Evolutionary conservation across 2,888 invertebrate species (phyloP).

Genomic region (Coelinius sp.): DNA sequence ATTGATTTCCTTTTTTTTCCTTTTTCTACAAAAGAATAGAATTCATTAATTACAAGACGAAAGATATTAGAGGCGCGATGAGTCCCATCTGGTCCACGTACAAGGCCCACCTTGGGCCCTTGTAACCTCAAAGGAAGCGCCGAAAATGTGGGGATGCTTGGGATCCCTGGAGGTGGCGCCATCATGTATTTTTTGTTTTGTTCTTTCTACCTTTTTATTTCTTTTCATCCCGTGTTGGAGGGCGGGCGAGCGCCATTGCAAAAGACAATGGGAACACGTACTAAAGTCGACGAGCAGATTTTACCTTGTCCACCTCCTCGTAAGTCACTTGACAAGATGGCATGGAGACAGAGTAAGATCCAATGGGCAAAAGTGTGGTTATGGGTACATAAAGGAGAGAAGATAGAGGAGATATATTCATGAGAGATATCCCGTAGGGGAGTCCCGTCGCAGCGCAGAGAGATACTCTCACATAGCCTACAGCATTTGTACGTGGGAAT

Average conservation of each 20-base stretch:
- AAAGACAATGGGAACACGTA: slow-evolving; percentile 37
- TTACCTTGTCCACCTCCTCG: slow-evolving; percentile 40
- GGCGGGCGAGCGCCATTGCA: slow-evolving; percentile 30
- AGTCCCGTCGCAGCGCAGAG: slow-evolving; percentile 33
- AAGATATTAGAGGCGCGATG: not conserved
- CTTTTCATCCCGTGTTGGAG: not conserved
- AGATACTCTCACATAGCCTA: not conserved
- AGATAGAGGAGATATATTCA: slow-evolving; percentile 42
- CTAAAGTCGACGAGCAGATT: slow-evolving; percentile 12
- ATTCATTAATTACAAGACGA: not conserved
- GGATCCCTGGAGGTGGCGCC: slow-evolving; percentile 1
- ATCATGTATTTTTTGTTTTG: not conserved
- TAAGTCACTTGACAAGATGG: slow-evolving; percentile 39
- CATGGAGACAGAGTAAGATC: slow-evolving; percentile 26
- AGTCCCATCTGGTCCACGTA: not conserved
- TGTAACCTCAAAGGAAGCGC: slow-evolving; percentile 6
- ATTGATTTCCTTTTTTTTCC: too few relatives aligned
- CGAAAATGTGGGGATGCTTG: not conserved
- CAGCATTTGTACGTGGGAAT: slow-evolving; percentile 49
- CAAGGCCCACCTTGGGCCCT: not conserved
- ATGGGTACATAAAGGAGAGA: slow-evolving; percentile 31
- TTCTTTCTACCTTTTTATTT: not conserved
- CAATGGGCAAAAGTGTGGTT: slow-evolving; percentile 20
- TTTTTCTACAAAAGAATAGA: not conserved
- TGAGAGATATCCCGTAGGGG: slow-evolving; percentile 37